Percentiles rank a stretch among this genome's conserved stretches.
Conservation (phyloP, 2,797 vertebrate genomes). For the Champsocephalus esox region DNA sequence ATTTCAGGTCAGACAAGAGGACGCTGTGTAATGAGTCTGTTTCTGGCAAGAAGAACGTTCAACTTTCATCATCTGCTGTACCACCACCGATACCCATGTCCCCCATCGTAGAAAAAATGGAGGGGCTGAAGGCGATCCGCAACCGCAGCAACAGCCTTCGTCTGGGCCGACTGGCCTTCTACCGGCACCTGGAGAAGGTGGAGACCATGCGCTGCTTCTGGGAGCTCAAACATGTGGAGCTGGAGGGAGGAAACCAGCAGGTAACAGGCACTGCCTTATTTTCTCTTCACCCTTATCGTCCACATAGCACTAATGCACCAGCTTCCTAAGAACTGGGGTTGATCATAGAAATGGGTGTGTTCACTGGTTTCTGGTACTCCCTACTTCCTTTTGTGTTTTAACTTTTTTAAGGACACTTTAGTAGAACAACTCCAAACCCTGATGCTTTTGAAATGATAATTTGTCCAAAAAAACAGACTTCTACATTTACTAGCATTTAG, state of each 20-base stretch:
- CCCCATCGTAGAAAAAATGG: constrained; percentile 86
- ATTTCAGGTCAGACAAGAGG: constrained; percentile 72
- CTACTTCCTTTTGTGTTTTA: not conserved
- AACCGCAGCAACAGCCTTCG: constrained; percentile 79
- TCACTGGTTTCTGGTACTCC: not conserved
- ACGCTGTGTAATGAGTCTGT: constrained; percentile 56
- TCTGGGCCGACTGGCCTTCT: constrained; percentile 85
- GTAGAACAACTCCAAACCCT: not conserved
- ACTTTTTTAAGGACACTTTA: not conserved
- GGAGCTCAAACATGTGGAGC: constrained; percentile 85
- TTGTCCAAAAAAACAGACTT: not conserved
- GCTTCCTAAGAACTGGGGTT: not conserved
- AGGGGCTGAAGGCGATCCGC: constrained; percentile 86
- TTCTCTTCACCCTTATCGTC: not conserved
- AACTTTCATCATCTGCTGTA: constrained; percentile 31
- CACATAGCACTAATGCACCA: not conserved
- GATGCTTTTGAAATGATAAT: not conserved
- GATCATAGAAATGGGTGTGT: not conserved
- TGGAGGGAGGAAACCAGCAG: constrained; percentile 70
- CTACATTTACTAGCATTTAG: too few species aligned
- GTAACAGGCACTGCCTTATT: constrained; percentile 45
- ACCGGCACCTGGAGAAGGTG: constrained; percentile 88
- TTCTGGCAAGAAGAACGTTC: constrained; percentile 74
- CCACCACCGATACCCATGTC: constrained; percentile 82
- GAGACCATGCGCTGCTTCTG: constrained; percentile 89